Evolutionary conservation across 2,797 vertebrate species (phyloP).

Genomic region (Tragopan temminckii): DNA sequence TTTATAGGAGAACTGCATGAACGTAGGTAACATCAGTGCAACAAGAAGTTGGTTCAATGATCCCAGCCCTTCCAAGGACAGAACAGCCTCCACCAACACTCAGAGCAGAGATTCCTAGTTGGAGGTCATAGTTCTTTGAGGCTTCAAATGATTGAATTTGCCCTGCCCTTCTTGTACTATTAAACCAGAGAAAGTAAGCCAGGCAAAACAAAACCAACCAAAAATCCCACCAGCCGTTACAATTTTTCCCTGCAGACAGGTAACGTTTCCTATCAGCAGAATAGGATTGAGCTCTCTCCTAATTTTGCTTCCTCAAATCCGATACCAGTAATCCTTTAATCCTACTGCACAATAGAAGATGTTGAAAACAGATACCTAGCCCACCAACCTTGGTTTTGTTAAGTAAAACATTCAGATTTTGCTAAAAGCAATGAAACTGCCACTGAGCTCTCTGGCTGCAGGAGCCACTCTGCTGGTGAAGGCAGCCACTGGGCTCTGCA

Average conservation of each 20-base stretch:
- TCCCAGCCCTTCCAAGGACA: neutral
- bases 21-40: neutral
- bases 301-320: neutral
- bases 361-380: neutral
- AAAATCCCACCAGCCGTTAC: neutral
- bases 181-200: neutral
- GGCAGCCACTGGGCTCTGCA: neutral
- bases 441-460: rapidly evolving
- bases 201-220: neutral
- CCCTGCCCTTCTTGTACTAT: neutral
- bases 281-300: neutral
- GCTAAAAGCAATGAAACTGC: neutral
- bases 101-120: neutral
- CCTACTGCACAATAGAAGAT: neutral
- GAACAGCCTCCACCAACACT: neutral
- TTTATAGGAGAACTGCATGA: neutral
- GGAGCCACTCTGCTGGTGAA: rapidly evolving
- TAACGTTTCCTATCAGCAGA: neutral
- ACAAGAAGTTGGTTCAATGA: neutral
- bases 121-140: rapidly evolving
- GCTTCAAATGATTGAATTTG: neutral
- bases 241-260: neutral
- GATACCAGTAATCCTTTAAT: neutral
- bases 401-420: neutral
- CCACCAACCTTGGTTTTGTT: neutral